Evolutionary conservation across 2,797 vertebrate genomes (phyloP), one percentile per base, ranked within the genome.

Genomic region (Sarcoramphus papa): DNA sequence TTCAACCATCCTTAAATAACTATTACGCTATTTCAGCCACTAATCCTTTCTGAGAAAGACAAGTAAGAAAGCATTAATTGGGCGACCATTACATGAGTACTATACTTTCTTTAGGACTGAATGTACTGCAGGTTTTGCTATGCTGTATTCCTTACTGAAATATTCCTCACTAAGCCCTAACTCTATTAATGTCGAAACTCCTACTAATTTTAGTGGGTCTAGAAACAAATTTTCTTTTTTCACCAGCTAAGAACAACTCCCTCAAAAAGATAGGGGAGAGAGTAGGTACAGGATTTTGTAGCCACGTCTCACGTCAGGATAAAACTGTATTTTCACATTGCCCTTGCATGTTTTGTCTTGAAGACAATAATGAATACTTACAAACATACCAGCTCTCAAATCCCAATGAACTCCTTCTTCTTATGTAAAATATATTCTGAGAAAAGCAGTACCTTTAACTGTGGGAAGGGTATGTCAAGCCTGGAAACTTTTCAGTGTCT

Each of bases 31-130:
- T 7, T 67, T 74, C 62, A 93, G 47, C 18, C 69, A 73, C 65
- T 90, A 91, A 93, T 95, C 91, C 92, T 88, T 97, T 95, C 96
- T 93, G 79, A 96, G 94, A 96, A 96, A 81, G 78, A 54, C 75
- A 74, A 93, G 77, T 60, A 74, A 91, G 78, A 82, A 88, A 75
- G 56, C 48, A 75, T 51, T 77, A 93, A 89, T 47, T 73, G 43
- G 50, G 76, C 90, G 35, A 69, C 51, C 40, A 76, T 16, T 60
- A 70, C 83, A 90, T 48, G 65, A 81, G 31, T 48, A 40, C 62
- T 92, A 56, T 30, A 24, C 54, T 91, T 92, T 54, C 68, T 90
- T 83, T 85, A 70, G 91, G 84, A 92, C 84, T 95, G 81, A 91
- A 90, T 65, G 86, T 88, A 37, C 86, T 59, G 63, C 54, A 19